These are phyloP conservation scores for Poeciliopsis paucimaculata DNA, from an alignment of 2,797 vertebrate species.

Conservation along the genomic window DNA sequence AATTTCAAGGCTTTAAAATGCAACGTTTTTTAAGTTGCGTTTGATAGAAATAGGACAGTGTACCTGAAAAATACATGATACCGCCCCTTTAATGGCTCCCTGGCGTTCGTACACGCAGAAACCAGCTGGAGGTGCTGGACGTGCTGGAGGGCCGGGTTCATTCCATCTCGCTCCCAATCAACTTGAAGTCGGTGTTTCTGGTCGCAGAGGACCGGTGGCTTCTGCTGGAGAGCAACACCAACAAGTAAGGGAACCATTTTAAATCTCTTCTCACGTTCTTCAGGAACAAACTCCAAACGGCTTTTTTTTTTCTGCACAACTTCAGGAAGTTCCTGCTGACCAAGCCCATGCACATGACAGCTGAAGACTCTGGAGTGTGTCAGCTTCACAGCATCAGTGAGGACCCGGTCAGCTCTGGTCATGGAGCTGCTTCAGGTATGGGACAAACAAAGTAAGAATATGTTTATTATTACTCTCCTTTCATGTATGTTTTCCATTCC, in stretches of 20 bases:
- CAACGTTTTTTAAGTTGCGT: no score
- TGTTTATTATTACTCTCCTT: background rate
- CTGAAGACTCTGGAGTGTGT: slow-evolving; percentile 86
- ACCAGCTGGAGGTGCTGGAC: slow-evolving; percentile 89
- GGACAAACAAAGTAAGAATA: background rate
- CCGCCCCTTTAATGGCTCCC: background rate
- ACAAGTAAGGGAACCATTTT: slow-evolving; percentile 78
- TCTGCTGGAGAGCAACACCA: slow-evolving; percentile 87
- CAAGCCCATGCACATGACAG: slow-evolving; percentile 85
- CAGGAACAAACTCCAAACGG: background rate
- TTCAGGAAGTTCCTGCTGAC: slow-evolving; percentile 94
- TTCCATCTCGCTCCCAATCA: slow-evolving; percentile 91
- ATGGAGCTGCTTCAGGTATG: slow-evolving; percentile 85
- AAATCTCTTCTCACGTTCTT: background rate
- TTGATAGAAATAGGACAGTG: no score
- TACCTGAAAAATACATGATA: no score
- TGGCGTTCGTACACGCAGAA: slow-evolving; percentile 73
- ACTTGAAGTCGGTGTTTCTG: slow-evolving; percentile 87
- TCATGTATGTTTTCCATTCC: background rate
- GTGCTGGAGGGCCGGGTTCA: slow-evolving; percentile 90
- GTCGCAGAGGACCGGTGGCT: slow-evolving; percentile 96
- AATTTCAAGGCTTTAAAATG: no score
- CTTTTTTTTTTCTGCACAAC: background rate
- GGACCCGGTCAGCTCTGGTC: slow-evolving; percentile 84
- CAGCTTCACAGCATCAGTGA: slow-evolving; percentile 89